Base-by-base conservation (phyloP, 2,888 invertebrate species). In the Meiosimyza decipiens region DNA sequence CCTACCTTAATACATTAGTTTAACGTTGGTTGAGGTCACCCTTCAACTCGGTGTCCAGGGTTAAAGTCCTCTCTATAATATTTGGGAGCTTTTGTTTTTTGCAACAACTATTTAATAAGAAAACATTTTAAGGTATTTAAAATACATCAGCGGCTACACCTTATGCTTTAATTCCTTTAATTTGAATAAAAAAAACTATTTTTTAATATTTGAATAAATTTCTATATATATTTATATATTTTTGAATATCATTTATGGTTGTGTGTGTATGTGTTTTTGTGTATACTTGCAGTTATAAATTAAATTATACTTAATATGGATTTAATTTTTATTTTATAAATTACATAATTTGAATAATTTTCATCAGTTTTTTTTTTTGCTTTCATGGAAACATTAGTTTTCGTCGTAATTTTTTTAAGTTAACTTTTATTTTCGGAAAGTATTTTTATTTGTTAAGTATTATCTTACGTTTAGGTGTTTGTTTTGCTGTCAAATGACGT, bases 161-260 rank as follows among this genome's bases (percentile, higher is more conserved):
- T n/a, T n/a, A n/a, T 11, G 50, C 7, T 22, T n/a, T 11, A 9
- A 40, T 75, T 65, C 55, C 15, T 52, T 65, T 60, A 51, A 50
- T 73, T 71, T 72, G 28, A 66, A 62, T 60, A 64, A 66, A 59
- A 66, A 59, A 64, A 52, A 28, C n/a, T 40, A 40, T 18, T 40
- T 40, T 72, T 60, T 51, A 65, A 50, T 72, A 67, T 71, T 73
- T 71, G 62, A 62, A 65, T 54, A 64, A 60, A 55, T 70, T 55
- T 72, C 47, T 71, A 71, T 50, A 47, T 74, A 64, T 68, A 71
- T 63, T 63, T 67, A 60, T 69, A 66, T 70, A 69, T 72, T 11
- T 55, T 57, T 72, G 66, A 54, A 72, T 72, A 66, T 66, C 60
- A 66, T 47, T 72, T 65, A 65, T 55, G 63, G 57, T 69, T 72